phyloP scores from a whole-genome alignment of 1,140 invertebrate species.

The Trachelipus rathkii region DNA sequence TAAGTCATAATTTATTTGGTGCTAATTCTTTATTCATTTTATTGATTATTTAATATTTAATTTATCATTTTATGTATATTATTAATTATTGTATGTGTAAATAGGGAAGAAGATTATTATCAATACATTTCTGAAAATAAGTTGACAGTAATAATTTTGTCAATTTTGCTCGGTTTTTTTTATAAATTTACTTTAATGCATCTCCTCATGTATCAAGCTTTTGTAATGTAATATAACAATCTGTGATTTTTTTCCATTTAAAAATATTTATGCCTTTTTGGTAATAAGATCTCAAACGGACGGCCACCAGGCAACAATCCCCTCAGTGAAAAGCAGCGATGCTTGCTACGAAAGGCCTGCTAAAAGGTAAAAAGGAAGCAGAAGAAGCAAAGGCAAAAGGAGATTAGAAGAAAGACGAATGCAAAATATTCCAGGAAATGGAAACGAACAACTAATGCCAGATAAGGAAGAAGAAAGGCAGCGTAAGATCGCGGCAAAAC shows the following conservation, averaged over 20 bases:
- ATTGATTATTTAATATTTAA: too few relatives aligned
- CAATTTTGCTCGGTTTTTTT: too few relatives aligned
- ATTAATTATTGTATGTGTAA: too few relatives aligned
- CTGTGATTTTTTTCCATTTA: background rate
- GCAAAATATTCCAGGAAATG: slow-evolving; percentile 80
- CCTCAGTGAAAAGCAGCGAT: slow-evolving; percentile 92
- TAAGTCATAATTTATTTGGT: too few relatives aligned
- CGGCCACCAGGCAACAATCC: slow-evolving; percentile 77
- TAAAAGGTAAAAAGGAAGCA: slow-evolving; percentile 81
- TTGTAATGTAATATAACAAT: slow-evolving; percentile 28
- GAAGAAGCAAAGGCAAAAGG: slow-evolving; percentile 75
- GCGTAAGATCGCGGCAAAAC: too few relatives aligned
- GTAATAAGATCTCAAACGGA: slow-evolving; percentile 86
- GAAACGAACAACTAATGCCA: slow-evolving; percentile 82
- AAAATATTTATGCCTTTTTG: slow-evolving; percentile 29
- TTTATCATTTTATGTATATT: too few relatives aligned
- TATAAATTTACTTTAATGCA: too few relatives aligned
- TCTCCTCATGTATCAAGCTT: too few relatives aligned
- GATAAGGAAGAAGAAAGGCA: slow-evolving; percentile 64
- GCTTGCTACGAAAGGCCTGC: slow-evolving; percentile 85
- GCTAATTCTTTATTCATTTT: too few relatives aligned
- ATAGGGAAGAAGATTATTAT: too few relatives aligned
- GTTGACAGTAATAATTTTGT: too few relatives aligned
- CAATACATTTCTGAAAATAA: too few relatives aligned
- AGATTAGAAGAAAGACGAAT: slow-evolving; percentile 79